Conservation (phyloP, 2,888 invertebrate genomes). For the Notodonta ziczac region DNA sequence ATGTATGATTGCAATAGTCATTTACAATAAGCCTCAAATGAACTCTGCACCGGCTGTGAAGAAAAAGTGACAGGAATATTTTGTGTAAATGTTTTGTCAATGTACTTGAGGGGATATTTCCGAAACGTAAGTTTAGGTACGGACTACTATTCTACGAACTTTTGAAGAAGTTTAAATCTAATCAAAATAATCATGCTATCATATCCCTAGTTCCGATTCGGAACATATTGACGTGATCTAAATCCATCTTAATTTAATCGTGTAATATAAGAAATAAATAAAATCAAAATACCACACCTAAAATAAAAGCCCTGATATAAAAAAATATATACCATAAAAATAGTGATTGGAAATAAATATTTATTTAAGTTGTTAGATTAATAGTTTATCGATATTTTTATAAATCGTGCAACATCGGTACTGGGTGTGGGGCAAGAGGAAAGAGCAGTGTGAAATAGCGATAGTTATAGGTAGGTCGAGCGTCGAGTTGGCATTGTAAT, state of each 20-base stretch:
- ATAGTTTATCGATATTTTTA: background rate
- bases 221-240: constrained; percentile 23
- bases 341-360: constrained; percentile 5
- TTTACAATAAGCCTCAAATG: too few species aligned
- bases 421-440: constrained; percentile 73
- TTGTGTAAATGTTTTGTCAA: too few species aligned
- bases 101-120: too few species aligned
- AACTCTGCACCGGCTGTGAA: too few species aligned
- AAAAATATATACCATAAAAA: constrained; percentile 12
- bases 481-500: constrained; percentile 78
- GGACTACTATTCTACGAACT: too few species aligned
- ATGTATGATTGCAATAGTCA: too few species aligned
- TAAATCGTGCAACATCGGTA: constrained; percentile 63
- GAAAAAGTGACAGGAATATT: too few species aligned
- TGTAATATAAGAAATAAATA: constrained; percentile 38
- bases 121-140: too few species aligned
- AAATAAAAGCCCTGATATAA: constrained; percentile 11
- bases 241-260: constrained; percentile 40
- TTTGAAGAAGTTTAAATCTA: background rate
- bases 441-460: constrained; percentile 73
- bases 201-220: constrained; percentile 9
- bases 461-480: constrained; percentile 81
- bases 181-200: background rate
- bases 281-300: constrained; percentile 25
- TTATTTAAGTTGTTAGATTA: background rate